These are phyloP conservation scores for Tylochromis polylepis DNA, from an alignment of 2,113 vertebrate species.

Conservation along the genomic window DNA sequence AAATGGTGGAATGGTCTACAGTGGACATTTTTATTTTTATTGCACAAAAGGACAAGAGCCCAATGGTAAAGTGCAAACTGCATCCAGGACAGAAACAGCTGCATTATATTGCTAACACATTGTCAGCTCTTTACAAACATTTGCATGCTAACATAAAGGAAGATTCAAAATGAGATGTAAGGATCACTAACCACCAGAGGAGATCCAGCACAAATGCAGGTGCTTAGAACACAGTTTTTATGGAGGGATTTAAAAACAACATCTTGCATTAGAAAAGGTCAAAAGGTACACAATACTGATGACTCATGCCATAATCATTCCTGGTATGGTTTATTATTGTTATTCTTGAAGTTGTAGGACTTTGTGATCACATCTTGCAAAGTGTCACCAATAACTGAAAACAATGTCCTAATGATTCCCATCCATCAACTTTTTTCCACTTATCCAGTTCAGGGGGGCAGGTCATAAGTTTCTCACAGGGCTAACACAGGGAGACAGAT, in stretches of 20 bases:
- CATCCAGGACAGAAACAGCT: background rate
- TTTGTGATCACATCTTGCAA: background rate
- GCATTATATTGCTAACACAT: background rate
- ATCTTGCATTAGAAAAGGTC: background rate
- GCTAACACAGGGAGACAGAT: too few species aligned
- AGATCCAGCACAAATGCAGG: background rate
- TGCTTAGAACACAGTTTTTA: background rate
- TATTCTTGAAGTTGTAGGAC: background rate
- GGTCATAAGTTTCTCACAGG: fast-evolving
- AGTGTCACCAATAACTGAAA: background rate
- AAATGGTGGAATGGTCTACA: background rate
- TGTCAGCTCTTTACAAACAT: background rate
- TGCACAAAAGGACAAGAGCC: background rate
- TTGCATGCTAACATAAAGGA: background rate
- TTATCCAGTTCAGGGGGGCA: background rate
- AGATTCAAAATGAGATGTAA: background rate
- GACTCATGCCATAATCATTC: background rate
- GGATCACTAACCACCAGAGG: background rate
- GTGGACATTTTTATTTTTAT: background rate
- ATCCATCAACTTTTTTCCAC: background rate
- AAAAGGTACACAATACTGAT: background rate
- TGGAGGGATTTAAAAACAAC: background rate
- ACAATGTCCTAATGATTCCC: background rate
- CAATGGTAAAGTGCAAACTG: background rate
- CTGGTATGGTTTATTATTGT: background rate